Conservation (phyloP, 2,888 invertebrate species). For the Drosophila sordidapex region DNA sequence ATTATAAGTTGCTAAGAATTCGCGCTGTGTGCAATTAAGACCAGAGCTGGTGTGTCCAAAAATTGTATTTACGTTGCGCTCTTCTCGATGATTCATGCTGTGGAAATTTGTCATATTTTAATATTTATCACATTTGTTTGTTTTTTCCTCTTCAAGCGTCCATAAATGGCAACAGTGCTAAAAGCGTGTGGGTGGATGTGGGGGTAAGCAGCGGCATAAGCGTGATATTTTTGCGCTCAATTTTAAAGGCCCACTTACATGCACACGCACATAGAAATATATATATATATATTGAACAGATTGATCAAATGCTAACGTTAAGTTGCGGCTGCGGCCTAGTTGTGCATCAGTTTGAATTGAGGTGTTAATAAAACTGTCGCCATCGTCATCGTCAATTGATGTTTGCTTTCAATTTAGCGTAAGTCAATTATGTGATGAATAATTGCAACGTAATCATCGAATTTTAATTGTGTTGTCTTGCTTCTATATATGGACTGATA, state of each 20-base stretch:
- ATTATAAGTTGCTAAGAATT: constrained; percentile 34
- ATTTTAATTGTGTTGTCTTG: not conserved
- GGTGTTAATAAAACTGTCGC: constrained; percentile 38
- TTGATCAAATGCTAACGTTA: constrained; percentile 19
- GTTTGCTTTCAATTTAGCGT: constrained; percentile 11
- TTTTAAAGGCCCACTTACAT: constrained; percentile 5
- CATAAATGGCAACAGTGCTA: constrained; percentile 35
- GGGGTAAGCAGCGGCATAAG: not conserved
- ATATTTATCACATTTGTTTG: constrained; percentile 19
- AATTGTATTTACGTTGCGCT: constrained; percentile 30
- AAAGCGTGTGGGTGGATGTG: constrained; percentile 30
- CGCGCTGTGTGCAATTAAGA: constrained; percentile 51
- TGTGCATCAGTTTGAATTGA: constrained; percentile 13
- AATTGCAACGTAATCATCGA: constrained; percentile 5
- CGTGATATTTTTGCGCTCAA: constrained; percentile 26
- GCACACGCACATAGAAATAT: constrained; percentile 12
- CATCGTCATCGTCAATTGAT: constrained; percentile 23
- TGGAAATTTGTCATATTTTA: constrained; percentile 51
- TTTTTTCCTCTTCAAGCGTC: constrained; percentile 22
- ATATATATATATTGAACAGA: constrained; percentile 12
- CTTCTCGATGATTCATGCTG: constrained; percentile 55
- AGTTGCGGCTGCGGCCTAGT: constrained; percentile 14
- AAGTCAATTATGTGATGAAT: constrained; percentile 7
- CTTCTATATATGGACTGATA: not conserved
- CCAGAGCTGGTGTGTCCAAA: constrained; percentile 39